phyloP scores from a whole-genome alignment of 2,797 vertebrate species.

The Myiotriccus ornatus region DNA sequence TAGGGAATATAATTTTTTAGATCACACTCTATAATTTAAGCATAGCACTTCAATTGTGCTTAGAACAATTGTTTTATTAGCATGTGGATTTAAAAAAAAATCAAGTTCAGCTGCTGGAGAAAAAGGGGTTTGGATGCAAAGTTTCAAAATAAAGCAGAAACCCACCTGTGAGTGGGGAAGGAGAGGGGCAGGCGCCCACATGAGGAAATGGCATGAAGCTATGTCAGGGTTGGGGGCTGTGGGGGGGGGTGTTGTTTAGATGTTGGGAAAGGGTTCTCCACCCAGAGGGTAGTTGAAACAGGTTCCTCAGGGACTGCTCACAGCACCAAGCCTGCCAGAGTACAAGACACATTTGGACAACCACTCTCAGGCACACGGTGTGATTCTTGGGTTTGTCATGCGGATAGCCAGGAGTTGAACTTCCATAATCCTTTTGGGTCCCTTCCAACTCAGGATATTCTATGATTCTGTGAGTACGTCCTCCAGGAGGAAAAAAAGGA shows the following conservation, averaged over 20 bases:
- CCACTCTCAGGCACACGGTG: neutral
- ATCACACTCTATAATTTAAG: neutral
- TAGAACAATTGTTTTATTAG: neutral
- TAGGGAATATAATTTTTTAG: neutral
- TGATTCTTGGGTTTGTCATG: neutral
- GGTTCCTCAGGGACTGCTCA: neutral
- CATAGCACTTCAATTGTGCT: neutral
- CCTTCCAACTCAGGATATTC: neutral
- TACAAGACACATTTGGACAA: neutral
- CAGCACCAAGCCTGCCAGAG: neutral
- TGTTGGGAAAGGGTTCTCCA: neutral
- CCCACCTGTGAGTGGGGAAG: neutral
- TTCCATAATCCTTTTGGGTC: fast-evolving
- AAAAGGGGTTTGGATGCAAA: neutral
- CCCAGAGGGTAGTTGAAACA: neutral
- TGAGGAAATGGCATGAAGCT: neutral
- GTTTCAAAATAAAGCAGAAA: constrained; percentile 39
- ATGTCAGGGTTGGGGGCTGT: neutral
- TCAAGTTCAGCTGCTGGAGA: neutral
- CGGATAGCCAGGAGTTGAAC: neutral
- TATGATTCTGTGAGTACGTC: neutral
- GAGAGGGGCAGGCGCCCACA: neutral
- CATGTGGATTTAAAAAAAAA: neutral
- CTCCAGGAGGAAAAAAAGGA: neutral
- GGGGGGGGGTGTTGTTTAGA: fast-evolving